Conservation (phyloP, 1,140 invertebrate species). For the Pemphigus obesinymphae region DNA sequence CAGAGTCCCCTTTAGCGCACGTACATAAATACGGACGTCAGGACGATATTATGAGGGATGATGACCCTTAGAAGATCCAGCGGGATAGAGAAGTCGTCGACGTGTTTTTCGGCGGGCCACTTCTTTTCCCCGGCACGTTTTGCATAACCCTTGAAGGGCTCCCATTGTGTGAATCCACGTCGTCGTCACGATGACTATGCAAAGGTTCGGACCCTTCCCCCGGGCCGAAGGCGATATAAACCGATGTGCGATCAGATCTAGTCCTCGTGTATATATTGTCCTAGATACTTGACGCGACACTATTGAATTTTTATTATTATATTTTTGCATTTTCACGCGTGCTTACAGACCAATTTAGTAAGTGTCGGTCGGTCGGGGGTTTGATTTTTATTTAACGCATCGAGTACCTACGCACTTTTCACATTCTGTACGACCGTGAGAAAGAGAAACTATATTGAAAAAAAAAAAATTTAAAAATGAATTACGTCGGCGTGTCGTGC, state of each 20-base stretch:
- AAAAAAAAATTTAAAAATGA: neutral
- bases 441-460: neutral
- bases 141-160: neutral
- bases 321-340: neutral
- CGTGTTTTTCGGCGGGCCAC: neutral
- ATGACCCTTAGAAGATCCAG: constrained; percentile 28
- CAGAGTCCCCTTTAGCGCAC: neutral
- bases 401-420: neutral
- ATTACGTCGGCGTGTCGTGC: neutral
- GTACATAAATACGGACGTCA: neutral
- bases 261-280: neutral
- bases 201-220: constrained; percentile 4
- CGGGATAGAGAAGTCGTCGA: neutral
- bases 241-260: neutral
- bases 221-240: neutral
- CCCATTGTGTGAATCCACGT: neutral
- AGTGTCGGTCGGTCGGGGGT: too few species aligned
- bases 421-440: neutral
- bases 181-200: neutral
- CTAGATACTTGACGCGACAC: neutral
- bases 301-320: neutral
- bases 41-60: neutral
- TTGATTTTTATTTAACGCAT: neutral
- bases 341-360: neutral
- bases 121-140: neutral